Evolutionary conservation across 2,888 invertebrate genomes (phyloP).

Genomic region (Yponomeuta sedellus): DNA sequence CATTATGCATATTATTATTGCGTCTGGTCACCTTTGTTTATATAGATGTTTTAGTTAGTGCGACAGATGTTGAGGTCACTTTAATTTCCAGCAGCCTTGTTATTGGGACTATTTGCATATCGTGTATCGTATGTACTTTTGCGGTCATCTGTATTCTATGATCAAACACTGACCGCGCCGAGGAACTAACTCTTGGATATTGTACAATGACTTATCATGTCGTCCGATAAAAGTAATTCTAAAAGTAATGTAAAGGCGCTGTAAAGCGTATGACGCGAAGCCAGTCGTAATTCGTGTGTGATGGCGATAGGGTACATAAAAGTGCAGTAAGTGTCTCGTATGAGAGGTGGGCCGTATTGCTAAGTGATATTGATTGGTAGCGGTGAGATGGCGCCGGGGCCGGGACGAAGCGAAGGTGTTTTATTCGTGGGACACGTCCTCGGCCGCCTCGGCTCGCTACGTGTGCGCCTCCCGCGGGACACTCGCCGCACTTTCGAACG

Average conservation of each 20-base stretch:
- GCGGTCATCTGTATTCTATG: neutral
- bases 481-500: slow-evolving; percentile 71
- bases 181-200: neutral
- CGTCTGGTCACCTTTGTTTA: no score
- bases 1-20: no score
- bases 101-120: neutral
- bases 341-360: slow-evolving; percentile 51
- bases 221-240: neutral
- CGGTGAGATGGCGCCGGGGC: slow-evolving; percentile 26
- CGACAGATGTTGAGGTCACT: neutral
- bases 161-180: neutral
- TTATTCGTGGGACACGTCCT: slow-evolving; percentile 68
- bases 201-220: neutral
- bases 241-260: neutral
- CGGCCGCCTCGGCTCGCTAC: slow-evolving; percentile 53
- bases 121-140: neutral
- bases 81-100: neutral
- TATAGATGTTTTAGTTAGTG: neutral
- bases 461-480: slow-evolving; percentile 71
- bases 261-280: slow-evolving; percentile 2
- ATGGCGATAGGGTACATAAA: slow-evolving; percentile 33
- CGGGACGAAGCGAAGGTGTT: slow-evolving; percentile 55
- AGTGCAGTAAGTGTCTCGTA: slow-evolving; percentile 47
- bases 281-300: slow-evolving; percentile 29
- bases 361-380: slow-evolving; percentile 67